These are phyloP conservation scores for Emberiza fucata DNA, from an alignment of 2,113 vertebrate genomes.

Conservation along the genomic window DNA sequence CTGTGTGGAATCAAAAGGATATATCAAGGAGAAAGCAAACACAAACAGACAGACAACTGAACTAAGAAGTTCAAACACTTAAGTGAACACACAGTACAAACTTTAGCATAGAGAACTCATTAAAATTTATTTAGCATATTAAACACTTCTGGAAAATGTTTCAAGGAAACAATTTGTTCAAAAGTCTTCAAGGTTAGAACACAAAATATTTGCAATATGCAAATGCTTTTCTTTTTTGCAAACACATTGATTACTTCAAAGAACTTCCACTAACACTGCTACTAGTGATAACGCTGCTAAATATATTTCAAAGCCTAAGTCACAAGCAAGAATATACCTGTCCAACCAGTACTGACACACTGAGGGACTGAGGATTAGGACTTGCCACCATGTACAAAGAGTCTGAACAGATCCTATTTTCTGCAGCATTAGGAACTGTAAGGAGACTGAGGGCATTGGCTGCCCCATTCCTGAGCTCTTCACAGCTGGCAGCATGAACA, in stretches of 20 bases:
- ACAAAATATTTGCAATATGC: not conserved
- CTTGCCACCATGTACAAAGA: not conserved
- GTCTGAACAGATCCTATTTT: not conserved
- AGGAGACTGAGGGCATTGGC: accelerated
- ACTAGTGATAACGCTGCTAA: not conserved
- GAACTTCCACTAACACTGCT: not conserved
- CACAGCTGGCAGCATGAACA: not conserved
- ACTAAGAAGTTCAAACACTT: not conserved
- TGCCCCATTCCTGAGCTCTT: not conserved
- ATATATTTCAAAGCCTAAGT: not conserved
- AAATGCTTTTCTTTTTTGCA: not conserved
- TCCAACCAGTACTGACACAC: not conserved
- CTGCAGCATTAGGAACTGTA: not conserved
- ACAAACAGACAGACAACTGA: not conserved
- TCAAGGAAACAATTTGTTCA: not conserved
- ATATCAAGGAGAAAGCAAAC: not conserved
- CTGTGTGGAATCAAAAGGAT: not conserved
- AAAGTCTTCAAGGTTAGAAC: not conserved
- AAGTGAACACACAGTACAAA: not conserved
- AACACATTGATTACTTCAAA: not conserved
- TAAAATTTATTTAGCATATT: slow-evolving; percentile 13
- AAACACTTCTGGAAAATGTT: not conserved
- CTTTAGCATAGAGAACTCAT: not conserved
- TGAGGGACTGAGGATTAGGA: accelerated
- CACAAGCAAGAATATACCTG: not conserved